Conservation (phyloP, 2,797 vertebrate genomes). For the Tauraco hartlaubi region DNA sequence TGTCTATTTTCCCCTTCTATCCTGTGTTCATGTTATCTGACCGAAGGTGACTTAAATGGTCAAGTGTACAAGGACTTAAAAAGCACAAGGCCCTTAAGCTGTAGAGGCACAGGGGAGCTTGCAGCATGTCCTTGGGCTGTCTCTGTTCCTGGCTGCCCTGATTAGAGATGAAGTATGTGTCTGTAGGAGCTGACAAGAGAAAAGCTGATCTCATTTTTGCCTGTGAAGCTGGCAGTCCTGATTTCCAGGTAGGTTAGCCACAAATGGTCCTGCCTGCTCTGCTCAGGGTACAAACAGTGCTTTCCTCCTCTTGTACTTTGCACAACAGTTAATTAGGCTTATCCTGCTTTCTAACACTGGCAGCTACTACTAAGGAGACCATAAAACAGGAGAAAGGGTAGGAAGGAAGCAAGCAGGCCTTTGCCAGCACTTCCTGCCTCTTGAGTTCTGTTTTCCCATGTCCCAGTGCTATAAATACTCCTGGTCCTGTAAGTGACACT, state of each 20-base stretch:
- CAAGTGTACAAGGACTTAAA: no score
- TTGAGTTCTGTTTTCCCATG: not conserved
- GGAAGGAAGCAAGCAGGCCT: constrained; percentile 34
- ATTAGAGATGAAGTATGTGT: not conserved
- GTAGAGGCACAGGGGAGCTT: not conserved
- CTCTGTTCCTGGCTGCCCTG: not conserved
- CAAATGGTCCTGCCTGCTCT: not conserved
- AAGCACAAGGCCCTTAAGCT: not conserved
- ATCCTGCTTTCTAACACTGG: not conserved
- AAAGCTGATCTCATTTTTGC: not conserved
- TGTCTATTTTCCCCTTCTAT: not conserved
- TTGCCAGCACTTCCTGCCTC: constrained; percentile 23
- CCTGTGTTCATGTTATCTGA: not conserved
- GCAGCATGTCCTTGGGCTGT: not conserved
- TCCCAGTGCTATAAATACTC: not conserved
- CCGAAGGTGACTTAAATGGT: not conserved
- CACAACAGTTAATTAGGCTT: not conserved
- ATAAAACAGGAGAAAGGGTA: not conserved
- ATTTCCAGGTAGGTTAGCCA: not conserved
- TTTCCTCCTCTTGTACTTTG: not conserved
- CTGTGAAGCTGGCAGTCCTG: not conserved
- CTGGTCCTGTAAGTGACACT: not conserved
- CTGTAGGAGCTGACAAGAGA: not conserved
- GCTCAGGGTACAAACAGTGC: not conserved
- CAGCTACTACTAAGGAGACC: not conserved